Evolutionary conservation across 2,888 invertebrate genomes (phyloP), one percentile per base, ranked within the genome.

Genomic region (Sympetrum striolatum): DNA sequence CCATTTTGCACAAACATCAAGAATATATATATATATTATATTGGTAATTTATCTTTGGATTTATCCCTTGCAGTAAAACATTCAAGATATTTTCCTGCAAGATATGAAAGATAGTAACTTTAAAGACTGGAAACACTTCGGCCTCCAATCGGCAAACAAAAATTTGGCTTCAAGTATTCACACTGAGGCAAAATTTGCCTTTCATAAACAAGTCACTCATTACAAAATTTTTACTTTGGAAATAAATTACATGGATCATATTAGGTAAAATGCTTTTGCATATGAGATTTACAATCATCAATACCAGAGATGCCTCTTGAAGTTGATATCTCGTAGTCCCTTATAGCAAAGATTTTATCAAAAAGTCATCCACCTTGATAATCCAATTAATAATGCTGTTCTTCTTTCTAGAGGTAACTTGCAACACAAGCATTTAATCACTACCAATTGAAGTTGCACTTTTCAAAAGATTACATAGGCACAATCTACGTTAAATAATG

Each of bases 81-180:
- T 64, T 37, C 18, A 35, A 86, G 37, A 60, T 53, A 22, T 22
- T 60, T 35, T 60, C 60, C 60, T 86, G 86, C 22, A 86, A 60
- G 82, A 22, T 58, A 53, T 35, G 60, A 60, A 86, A 60, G 86
- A 86, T 86, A 86, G 86, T 64, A 86, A 86, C 86, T 86, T 53
- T 86, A n/a, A 86, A 37, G 86, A 86, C 60, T 86, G 86, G 39
- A 86, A 73, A 73, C 25, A 73, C 14, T 31, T 31, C 31, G 14
- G 5, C 31, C 25, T 86, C 64, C 86, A 86, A 60, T 60, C 86
- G 39, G 37, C 10, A 37, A 60, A 31, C 37, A 64, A 25, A 60
- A 58, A 86, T 86, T 86, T 86, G 86, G 86, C 86, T 86, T 86
- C 60, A 86, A 31, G 86, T 86, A 86, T 86, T 60, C 86, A 86